Evolutionary conservation across 2,797 vertebrate genomes (phyloP).

Genomic region (Phrynocephalus vlangalii): DNA sequence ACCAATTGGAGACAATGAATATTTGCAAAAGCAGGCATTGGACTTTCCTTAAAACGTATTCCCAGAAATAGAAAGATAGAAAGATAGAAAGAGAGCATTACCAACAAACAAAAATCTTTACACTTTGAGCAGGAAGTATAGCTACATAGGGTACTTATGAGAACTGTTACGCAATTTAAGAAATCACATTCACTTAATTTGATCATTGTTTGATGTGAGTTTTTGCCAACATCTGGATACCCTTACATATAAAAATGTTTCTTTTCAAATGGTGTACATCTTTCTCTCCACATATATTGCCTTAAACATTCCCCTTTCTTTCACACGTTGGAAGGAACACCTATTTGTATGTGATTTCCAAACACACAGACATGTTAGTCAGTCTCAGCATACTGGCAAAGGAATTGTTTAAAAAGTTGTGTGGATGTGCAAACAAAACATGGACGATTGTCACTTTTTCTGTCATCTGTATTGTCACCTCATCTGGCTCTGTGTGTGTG

Average conservation of each 20-base stretch:
- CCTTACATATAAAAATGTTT: neutral
- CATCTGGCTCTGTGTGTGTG: too few species aligned
- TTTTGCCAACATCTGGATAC: neutral
- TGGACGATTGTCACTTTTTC: too few species aligned
- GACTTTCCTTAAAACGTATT: conserved; percentile 7
- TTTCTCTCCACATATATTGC: neutral
- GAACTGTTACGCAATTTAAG: neutral
- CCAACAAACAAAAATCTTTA: neutral
- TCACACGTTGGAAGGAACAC: neutral
- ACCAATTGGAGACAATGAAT: neutral
- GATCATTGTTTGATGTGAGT: neutral
- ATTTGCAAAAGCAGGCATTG: neutral
- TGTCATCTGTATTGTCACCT: too few species aligned
- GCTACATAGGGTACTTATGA: neutral
- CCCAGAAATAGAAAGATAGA: neutral
- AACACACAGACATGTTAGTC: too few species aligned
- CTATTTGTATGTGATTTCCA: neutral
- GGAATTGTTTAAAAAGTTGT: too few species aligned
- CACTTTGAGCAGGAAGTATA: neutral
- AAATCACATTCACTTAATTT: neutral
- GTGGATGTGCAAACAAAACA: too few species aligned
- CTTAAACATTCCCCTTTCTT: neutral
- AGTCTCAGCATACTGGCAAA: too few species aligned
- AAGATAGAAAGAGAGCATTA: too few species aligned
- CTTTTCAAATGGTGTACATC: neutral